These are phyloP conservation scores for Branchinecta lynchi DNA, from an alignment of 1,140 invertebrate species.

Conservation along the genomic window DNA sequence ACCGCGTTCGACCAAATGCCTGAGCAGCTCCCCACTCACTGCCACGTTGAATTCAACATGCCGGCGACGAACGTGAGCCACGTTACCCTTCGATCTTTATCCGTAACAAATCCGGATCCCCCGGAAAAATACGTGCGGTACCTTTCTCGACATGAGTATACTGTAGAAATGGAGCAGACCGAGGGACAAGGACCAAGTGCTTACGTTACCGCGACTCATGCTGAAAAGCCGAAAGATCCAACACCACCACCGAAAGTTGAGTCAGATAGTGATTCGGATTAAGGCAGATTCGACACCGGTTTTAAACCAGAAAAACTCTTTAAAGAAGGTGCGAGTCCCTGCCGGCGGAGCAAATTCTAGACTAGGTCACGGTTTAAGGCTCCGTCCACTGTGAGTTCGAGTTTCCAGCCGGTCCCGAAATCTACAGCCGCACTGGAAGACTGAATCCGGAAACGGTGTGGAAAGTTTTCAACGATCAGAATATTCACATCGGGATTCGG, in stretches of 20 bases:
- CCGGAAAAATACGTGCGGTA: slow-evolving; percentile 98
- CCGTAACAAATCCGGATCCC: slow-evolving; percentile 73
- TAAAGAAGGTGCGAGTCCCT: slow-evolving; percentile 13
- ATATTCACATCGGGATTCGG: background rate
- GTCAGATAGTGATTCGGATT: slow-evolving; percentile 23
- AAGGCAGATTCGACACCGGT: slow-evolving; percentile 15
- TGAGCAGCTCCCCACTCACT: slow-evolving; percentile 69
- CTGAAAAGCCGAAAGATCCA: slow-evolving; percentile 22
- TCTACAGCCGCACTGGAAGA: background rate
- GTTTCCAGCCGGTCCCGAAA: background rate
- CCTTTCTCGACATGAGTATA: slow-evolving; percentile 89
- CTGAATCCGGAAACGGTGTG: background rate
- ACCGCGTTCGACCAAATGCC: slow-evolving; percentile 96
- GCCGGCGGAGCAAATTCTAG: too few species aligned
- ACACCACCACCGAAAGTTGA: slow-evolving; percentile 16
- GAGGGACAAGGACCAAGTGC: slow-evolving; percentile 54
- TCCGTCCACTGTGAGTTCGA: background rate
- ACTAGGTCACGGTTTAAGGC: slow-evolving; percentile 5
- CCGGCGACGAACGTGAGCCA: slow-evolving; percentile 93
- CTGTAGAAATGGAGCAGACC: slow-evolving; percentile 68
- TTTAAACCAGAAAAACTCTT: background rate
- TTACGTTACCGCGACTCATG: slow-evolving; percentile 50
- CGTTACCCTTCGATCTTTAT: slow-evolving; percentile 86
- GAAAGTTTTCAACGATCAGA: background rate
- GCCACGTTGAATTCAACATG: slow-evolving; percentile 95